phyloP scores from a whole-genome alignment of 2,113 vertebrate species.

The Ceratotherium simum region DNA sequence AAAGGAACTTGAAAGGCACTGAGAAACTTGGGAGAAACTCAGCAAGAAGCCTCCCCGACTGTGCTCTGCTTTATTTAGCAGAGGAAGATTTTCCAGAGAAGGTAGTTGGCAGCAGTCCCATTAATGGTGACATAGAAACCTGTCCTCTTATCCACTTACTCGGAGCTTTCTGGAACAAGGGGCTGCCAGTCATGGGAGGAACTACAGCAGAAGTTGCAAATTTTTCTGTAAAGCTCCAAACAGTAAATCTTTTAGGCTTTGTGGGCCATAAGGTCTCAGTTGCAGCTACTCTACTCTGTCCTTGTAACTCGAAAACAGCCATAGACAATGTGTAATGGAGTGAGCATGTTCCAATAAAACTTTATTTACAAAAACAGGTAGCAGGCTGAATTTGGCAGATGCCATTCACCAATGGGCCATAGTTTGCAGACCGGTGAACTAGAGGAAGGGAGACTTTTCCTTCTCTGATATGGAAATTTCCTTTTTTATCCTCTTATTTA shows the following conservation, averaged over 20 bases:
- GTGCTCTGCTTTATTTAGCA: not conserved
- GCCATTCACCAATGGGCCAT: not conserved
- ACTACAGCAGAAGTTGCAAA: too few species aligned
- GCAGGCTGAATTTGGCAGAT: not conserved
- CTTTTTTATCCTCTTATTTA: not conserved
- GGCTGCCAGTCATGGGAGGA: not conserved
- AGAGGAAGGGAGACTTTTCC: not conserved
- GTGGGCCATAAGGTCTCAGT: not conserved
- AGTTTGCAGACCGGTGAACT: not conserved
- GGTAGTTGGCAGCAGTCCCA: not conserved
- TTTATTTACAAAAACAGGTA: not conserved
- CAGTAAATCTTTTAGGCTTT: not conserved
- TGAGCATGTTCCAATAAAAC: not conserved
- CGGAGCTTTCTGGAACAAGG: not conserved
- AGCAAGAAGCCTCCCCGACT: not conserved
- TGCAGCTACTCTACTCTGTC: not conserved
- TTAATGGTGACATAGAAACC: not conserved
- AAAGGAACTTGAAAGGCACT: constrained; percentile 35
- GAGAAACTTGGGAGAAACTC: constrained; percentile 34
- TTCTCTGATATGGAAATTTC: not conserved
- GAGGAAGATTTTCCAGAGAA: constrained; percentile 33
- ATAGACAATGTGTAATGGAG: not conserved
- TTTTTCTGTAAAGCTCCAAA: not conserved
- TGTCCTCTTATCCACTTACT: not conserved
- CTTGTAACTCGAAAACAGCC: not conserved